Percentiles rank a stretch among this genome's conserved stretches.
Evolutionary conservation across 2,797 vertebrate genomes (phyloP).

Genomic region (Ptychadena robeensis): DNA sequence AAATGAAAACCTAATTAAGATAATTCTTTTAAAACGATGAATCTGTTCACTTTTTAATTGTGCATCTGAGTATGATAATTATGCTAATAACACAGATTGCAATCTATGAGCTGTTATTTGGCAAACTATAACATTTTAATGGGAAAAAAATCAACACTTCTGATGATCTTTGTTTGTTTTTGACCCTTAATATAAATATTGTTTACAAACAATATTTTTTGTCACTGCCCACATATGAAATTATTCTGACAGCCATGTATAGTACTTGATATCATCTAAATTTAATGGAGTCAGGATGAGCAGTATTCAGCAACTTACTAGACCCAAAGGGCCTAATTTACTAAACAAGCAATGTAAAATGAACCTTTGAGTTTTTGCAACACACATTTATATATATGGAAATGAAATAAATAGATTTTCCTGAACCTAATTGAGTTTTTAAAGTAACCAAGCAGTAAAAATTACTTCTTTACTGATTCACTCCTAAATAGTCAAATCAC

Average conservation of each 20-base stretch:
- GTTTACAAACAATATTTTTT: neutral
- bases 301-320: neutral
- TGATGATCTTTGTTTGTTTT: neutral
- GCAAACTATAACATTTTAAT: neutral
- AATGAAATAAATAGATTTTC: neutral
- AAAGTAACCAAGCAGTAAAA: neutral
- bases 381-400: neutral
- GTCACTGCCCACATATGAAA: neutral
- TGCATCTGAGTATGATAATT: neutral
- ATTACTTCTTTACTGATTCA: neutral
- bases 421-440: neutral
- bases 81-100: neutral
- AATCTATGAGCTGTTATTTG: neutral
- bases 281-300: neutral
- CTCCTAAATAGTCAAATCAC: neutral
- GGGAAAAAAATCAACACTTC: neutral
- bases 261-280: neutral
- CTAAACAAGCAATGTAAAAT: neutral
- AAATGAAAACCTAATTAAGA: constrained; percentile 61
- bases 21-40: constrained; percentile 51
- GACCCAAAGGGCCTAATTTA: neutral
- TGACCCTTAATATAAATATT: neutral
- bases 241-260: neutral
- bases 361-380: neutral
- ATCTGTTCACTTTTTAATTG: neutral